Conservation (phyloP, 23 tunicate species). For the Clavelina lepadiformis region DNA sequence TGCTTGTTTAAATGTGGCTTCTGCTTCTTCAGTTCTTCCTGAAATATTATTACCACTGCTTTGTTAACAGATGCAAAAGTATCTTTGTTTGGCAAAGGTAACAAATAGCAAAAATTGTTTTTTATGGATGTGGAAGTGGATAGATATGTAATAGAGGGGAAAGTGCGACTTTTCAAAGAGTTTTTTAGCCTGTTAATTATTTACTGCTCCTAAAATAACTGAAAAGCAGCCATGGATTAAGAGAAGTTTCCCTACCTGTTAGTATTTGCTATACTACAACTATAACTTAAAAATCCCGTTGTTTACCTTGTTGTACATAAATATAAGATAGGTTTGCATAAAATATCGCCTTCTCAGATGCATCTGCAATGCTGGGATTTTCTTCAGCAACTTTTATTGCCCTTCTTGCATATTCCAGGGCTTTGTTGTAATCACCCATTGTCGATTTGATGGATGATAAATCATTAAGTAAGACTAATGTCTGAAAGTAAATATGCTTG, state of each 20-base stretch:
- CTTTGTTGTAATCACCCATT: constrained; percentile 32
- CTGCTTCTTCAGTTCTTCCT: constrained; percentile 33
- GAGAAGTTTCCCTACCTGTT: too few species aligned
- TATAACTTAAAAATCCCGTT: background rate
- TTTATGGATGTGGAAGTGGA: background rate
- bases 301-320: constrained; percentile 27
- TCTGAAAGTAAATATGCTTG: constrained; percentile 14
- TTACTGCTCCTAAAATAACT: background rate
- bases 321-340: constrained; percentile 49
- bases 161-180: too few species aligned
- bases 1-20: constrained; percentile 31
- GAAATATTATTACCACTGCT: background rate
- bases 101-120: background rate
- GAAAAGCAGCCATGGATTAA: too few species aligned
- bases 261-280: background rate
- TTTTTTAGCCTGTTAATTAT: background rate
- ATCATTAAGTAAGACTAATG: constrained; percentile 66
- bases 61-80: background rate
- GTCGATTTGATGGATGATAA: constrained; percentile 37
- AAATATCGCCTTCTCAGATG: constrained; percentile 59
- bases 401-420: constrained; percentile 16
- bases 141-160: background rate
- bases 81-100: background rate
- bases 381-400: constrained; percentile 21
- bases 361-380: background rate